Evolutionary conservation across 2,113 vertebrate genomes (phyloP), one percentile per base, ranked within the genome.

Genomic region (Ranitomeya variabilis): DNA sequence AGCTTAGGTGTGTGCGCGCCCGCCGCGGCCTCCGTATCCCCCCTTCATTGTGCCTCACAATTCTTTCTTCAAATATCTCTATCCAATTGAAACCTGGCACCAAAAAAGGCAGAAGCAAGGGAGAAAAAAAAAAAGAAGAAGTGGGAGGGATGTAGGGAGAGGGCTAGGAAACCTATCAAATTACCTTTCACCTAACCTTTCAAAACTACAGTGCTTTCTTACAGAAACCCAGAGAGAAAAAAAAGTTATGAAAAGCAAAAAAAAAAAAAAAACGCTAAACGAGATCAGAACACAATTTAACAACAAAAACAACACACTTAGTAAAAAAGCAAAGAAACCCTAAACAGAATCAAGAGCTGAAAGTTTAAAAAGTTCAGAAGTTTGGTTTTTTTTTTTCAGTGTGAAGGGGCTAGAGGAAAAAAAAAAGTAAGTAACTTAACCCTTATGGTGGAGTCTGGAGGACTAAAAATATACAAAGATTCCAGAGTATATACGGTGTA

Each of bases 71-170:
- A 83, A 55, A 90, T 90, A 93, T 93, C 91, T 91, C 81, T 78
- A 93, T 92, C 92, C 93, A 92, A 93, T 93, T 94, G 94, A 95
- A 96, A 95, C 92, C 90, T 93, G 95, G 95, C 95, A 95, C 91
- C 89, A 69, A 89, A 87, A 57, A 67, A 84, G 85, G 76, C 73
- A 80, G 80, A 79, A 89, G 79, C 0, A 16, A 82, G 77, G 54
- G 14, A 71, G 31, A 79, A 76, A 77, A 8, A 11, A 37, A 84
- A 79, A 84, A 23, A 19, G 18, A 18, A 54, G 16, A 0, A 0
- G 8, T 62, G 84, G 16, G 15, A 60, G 84, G 71, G 7, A 59
- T 23, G 64, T 45, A 88, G 88, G 92, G 92, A 91, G 73, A 67
- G 73, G 64, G 85, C 7, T 13, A 69, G 45, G 55, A 90, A 90